Evolutionary conservation across 2,113 vertebrate genomes (phyloP), one percentile per base, ranked within the genome.

Genomic region (Dasyornis broadbenti): DNA sequence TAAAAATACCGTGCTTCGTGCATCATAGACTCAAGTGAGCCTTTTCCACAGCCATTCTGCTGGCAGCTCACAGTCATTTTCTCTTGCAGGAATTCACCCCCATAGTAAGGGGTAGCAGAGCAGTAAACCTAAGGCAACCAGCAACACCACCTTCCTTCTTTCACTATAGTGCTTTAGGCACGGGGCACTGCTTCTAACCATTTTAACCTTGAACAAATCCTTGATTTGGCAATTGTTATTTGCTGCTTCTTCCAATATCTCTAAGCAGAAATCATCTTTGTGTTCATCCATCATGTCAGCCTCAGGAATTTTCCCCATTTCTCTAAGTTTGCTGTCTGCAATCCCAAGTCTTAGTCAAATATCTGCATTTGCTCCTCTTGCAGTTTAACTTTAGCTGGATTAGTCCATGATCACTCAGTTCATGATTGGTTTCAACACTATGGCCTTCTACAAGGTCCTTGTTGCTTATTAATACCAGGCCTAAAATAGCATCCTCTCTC

Each of bases 51-150:
- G 79, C 50, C 89, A 72, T 77, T 69, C 68, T 3, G 2, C 82
- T 63, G 66, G 82, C 82, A 88, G 92, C 60, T 92, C 89, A 60
- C 57, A 80, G 82, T 73, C 45, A 60, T 90, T 80, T 90, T 94
- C 82, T 92, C 82, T 45, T 35, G n/a, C 59, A 93, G 42, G 26
- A 79, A 66, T 35, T 85, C 59, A 59, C 16, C 7, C 54, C 5
- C 18, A 15, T 4, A 50, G 26, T 33, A 59, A 72, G 53, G 35
- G 40, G 44, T 45, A 45, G 44, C 66, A 77, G 70, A 69, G 0
- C 5, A 77, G 52, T 2, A 84, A 42, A 60, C 39, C 35, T 17
- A 77, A 76, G 18, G 59, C 42, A 21, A 57, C 18, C 57, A 82
- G 33, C 30, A 83, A n/a, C 64, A 73, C 22, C 30, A 73, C 30